Evolutionary conservation across 2,888 invertebrate genomes (phyloP).

Genomic region (Polietes domitor): DNA sequence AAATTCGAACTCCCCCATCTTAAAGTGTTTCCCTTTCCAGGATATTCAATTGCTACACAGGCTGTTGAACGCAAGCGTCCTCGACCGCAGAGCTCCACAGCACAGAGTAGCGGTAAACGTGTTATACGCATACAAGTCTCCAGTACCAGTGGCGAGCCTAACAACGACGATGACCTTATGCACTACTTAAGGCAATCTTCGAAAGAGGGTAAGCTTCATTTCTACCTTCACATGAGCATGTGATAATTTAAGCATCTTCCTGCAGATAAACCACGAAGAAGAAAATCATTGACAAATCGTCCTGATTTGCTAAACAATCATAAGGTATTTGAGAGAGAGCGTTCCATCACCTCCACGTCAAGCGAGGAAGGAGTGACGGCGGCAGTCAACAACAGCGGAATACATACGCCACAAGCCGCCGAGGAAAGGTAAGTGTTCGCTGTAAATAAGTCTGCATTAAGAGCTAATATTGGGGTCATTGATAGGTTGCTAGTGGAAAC

Average conservation of each 20-base stretch:
- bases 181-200: constrained; percentile 82
- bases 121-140: constrained; percentile 83
- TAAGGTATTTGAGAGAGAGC: constrained; percentile 87
- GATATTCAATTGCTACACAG: constrained; percentile 84
- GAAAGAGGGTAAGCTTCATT: background rate
- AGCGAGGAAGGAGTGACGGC: constrained; percentile 80
- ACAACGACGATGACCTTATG: constrained; percentile 89
- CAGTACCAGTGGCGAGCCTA: no score
- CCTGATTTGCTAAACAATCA: constrained; percentile 89
- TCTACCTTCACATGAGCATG: background rate
- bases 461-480: background rate
- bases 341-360: constrained; percentile 86
- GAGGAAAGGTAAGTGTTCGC: background rate
- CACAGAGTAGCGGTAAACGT: constrained; percentile 72
- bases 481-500: background rate
- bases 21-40: background rate
- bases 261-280: background rate
- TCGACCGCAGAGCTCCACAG: constrained; percentile 84
- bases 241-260: background rate
- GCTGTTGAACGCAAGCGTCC: constrained; percentile 84
- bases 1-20: background rate
- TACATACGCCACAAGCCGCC: no score
- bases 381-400: no score
- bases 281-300: constrained; percentile 84
- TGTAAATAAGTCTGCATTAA: background rate